phyloP scores from a whole-genome alignment of 2,113 vertebrate species.

The Mugil cephalus region DNA sequence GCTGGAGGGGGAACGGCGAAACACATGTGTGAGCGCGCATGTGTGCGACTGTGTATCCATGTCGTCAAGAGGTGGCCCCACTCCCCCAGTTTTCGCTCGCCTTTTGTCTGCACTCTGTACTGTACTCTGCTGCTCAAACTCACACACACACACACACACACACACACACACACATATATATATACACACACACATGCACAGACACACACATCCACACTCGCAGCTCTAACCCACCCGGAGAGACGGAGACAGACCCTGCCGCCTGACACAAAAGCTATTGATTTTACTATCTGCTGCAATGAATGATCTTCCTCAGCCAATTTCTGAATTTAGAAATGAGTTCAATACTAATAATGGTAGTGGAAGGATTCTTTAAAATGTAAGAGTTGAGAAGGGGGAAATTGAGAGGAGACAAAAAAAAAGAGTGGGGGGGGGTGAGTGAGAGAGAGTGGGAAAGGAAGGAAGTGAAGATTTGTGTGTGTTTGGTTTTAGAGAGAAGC shows the following conservation, averaged over 20 bases:
- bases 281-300: constrained; percentile 86
- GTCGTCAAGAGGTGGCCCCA: constrained; percentile 89
- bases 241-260: constrained; percentile 73
- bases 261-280: constrained; percentile 83
- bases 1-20: not conserved
- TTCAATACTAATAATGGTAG: constrained; percentile 85
- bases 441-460: constrained; percentile 39
- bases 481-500: constrained; percentile 72
- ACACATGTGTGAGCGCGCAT: constrained; percentile 15
- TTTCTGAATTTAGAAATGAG: constrained; percentile 85
- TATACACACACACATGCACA: constrained; percentile 50
- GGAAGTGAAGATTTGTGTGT: constrained; percentile 72
- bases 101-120: constrained; percentile 77
- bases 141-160: constrained; percentile 38
- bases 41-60: constrained; percentile 75
- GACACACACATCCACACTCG: constrained; percentile 29
- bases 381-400: constrained; percentile 51
- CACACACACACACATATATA: no score
- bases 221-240: constrained; percentile 65
- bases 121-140: constrained; percentile 57
- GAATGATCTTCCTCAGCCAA: constrained; percentile 85
- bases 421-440: constrained; percentile 3
- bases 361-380: constrained; percentile 82
- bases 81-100: constrained; percentile 84
- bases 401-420: constrained; percentile 9